Evolutionary conservation across 2,888 invertebrate species (phyloP).

Genomic region (Drosophila macrospina): DNA sequence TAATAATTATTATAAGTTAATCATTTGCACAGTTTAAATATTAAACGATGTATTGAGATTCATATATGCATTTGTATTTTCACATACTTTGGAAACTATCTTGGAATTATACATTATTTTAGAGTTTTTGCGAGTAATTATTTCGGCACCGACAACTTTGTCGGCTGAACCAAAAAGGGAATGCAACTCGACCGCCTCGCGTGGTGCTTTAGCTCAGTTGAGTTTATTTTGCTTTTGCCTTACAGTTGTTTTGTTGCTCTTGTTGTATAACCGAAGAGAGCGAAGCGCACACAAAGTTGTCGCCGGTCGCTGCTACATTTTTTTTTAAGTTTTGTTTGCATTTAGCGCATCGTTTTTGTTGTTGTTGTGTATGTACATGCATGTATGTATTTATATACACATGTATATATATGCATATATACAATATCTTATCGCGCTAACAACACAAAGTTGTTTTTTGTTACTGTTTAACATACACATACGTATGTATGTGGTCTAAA

Average conservation of each 20-base stretch:
- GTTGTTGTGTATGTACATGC: conserved; percentile 22
- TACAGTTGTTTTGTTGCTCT: conserved; percentile 40
- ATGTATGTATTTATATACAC: not conserved
- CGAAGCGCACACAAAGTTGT: conserved; percentile 31
- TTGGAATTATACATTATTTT: no score
- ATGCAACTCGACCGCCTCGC: conserved; percentile 25
- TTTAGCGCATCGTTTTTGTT: conserved; percentile 66
- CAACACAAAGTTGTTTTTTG: conserved; percentile 34
- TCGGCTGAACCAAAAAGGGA: conserved; percentile 45
- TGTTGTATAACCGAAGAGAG: conserved; percentile 44
- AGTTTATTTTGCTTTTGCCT: conserved; percentile 22
- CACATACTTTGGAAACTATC: no score
- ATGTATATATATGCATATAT: conserved; percentile 14
- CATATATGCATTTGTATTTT: no score
- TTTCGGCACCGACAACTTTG: conserved; percentile 39
- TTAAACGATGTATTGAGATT: no score
- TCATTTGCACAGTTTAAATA: no score
- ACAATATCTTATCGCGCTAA: conserved; percentile 49
- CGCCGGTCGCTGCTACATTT: conserved; percentile 41
- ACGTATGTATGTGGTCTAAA: conserved; percentile 34
- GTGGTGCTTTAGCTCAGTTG: conserved; percentile 21
- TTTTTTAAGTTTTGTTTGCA: conserved; percentile 62
- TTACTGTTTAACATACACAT: conserved; percentile 25
- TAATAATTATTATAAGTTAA: no score
- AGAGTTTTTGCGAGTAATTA: not conserved